Evolutionary conservation across 2,113 vertebrate species (phyloP).

Genomic region (Cavia porcellus): DNA sequence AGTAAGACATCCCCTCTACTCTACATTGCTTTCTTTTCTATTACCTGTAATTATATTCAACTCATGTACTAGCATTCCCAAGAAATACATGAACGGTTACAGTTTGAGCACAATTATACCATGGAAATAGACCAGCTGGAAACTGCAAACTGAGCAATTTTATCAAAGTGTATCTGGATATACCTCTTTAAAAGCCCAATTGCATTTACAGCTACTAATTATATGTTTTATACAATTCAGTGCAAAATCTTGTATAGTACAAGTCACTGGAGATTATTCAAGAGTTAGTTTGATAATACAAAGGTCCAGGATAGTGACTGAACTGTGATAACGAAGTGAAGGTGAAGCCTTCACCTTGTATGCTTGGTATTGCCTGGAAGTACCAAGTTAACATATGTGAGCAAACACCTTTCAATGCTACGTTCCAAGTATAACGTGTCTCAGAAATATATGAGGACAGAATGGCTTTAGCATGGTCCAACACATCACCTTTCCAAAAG

Average conservation of each 20-base stretch:
- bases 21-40: neutral
- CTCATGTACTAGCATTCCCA: neutral
- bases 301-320: neutral
- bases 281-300: conserved; percentile 31
- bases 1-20: neutral
- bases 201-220: conserved; percentile 43
- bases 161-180: neutral
- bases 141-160: conserved; percentile 17
- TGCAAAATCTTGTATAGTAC: neutral
- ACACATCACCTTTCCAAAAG: neutral
- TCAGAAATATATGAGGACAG: neutral
- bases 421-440: neutral
- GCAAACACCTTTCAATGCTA: neutral
- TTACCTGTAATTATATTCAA: conserved; percentile 24
- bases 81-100: neutral
- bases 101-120: conserved; percentile 6
- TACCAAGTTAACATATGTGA: conserved; percentile 25
- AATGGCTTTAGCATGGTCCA: neutral
- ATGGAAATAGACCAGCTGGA: neutral
- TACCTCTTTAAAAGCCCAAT: neutral
- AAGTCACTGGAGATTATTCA: neutral
- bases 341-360: neutral
- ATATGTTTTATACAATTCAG: neutral
- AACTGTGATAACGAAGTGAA: conserved; percentile 14
- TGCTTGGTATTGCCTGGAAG: neutral